Conservation (phyloP, 2,797 vertebrate species). For the Paramormyrops hopkinsi region DNA sequence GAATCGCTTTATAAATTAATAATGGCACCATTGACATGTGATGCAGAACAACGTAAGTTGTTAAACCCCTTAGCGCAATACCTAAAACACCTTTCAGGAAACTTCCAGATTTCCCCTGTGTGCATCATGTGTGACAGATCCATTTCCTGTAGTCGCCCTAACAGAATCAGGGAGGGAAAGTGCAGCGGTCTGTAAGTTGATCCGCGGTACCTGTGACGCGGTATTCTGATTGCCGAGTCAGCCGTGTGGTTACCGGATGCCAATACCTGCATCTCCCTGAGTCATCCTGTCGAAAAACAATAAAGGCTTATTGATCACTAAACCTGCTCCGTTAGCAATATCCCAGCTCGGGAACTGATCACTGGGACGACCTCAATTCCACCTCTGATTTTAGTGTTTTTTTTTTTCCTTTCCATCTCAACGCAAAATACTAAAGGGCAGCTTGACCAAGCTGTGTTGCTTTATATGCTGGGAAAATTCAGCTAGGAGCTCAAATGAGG, state of each 20-base stretch:
- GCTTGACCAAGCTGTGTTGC: not conserved
- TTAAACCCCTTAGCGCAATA: not conserved
- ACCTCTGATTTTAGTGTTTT: not conserved
- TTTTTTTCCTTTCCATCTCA: not conserved
- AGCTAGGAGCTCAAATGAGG: not conserved
- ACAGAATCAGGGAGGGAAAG: not conserved
- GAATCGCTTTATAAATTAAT: not conserved
- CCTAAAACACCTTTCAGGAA: not conserved
- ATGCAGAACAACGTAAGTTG: not conserved
- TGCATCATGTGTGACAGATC: not conserved
- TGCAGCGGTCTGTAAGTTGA: not conserved
- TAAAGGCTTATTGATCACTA: not conserved
- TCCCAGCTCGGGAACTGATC: not conserved
- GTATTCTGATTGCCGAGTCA: not conserved
- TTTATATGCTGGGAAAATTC: not conserved
- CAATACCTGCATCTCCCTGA: not conserved
- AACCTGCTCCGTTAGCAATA: conserved; percentile 11
- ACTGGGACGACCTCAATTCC: not conserved
- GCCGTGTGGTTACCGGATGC: not conserved
- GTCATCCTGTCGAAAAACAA: not conserved
- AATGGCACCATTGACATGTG: not conserved
- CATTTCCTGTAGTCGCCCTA: not conserved
- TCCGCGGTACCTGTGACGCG: not conserved
- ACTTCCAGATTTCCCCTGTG: not conserved
- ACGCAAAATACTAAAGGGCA: not conserved